Percentiles rank a stretch among this genome's conserved stretches.
Conservation (phyloP, 1,140 invertebrate genomes). For the Trypoxylus dichotomus region DNA sequence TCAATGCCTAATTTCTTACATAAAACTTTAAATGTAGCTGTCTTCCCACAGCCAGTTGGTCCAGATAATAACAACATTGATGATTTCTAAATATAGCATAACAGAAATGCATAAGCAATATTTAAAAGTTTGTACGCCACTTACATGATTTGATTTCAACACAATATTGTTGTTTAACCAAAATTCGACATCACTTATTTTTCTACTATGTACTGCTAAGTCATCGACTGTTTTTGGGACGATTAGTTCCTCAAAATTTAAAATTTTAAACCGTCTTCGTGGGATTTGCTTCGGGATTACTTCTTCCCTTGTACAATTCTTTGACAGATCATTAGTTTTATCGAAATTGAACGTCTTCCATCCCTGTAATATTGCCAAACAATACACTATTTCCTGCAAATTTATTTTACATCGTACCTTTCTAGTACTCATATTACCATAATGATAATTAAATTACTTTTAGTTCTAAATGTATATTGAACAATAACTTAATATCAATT, state of each 20-base stretch:
- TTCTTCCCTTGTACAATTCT: background rate
- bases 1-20: slow-evolving; percentile 61
- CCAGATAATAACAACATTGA: slow-evolving; percentile 68
- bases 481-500: background rate
- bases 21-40: slow-evolving; percentile 61
- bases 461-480: no score
- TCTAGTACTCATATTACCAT: background rate
- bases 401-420: background rate
- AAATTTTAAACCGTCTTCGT: slow-evolving; percentile 5
- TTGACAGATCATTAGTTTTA: slow-evolving; percentile 8
- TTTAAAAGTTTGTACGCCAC: background rate
- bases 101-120: slow-evolving; percentile 14
- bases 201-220: slow-evolving; percentile 64
- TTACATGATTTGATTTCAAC: slow-evolving; percentile 36
- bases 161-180: slow-evolving; percentile 56
- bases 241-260: slow-evolving; percentile 55
- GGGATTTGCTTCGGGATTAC: background rate
- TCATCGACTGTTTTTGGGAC: slow-evolving; percentile 58
- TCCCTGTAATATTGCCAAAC: background rate
- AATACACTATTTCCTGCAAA: background rate
- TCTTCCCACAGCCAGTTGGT: slow-evolving; percentile 74
- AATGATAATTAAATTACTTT: background rate
- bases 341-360: slow-evolving; percentile 47
- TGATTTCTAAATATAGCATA: slow-evolving; percentile 47
- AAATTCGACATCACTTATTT: slow-evolving; percentile 62